Conservation (phyloP, 2,113 vertebrate species). For the Noctilio leporinus region DNA sequence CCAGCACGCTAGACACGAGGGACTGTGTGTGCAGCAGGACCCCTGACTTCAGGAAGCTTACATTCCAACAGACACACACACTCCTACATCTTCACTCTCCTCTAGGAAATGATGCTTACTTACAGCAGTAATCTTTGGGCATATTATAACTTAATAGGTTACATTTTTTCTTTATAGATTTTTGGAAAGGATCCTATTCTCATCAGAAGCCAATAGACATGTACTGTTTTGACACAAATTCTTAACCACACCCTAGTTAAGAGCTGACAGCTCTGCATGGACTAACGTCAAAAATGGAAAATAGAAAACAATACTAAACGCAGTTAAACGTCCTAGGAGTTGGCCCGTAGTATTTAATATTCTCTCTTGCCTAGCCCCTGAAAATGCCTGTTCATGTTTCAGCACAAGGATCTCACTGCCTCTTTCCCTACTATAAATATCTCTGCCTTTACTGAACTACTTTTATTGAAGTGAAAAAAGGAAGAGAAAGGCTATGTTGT, state of each 20-base stretch:
- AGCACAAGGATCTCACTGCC: background rate
- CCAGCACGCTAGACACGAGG: background rate
- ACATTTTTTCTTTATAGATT: background rate
- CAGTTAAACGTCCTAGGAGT: background rate
- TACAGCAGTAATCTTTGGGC: background rate
- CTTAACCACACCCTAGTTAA: background rate
- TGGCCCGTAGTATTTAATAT: background rate
- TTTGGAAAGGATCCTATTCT: background rate
- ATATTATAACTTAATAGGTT: background rate
- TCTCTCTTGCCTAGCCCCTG: background rate
- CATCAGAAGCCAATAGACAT: background rate
- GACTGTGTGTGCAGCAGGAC: too few relatives aligned
- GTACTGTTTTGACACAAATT: background rate
- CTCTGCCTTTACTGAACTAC: background rate
- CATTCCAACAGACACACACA: background rate
- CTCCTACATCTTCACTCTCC: background rate
- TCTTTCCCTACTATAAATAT: background rate
- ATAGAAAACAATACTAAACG: background rate
- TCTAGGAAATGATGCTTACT: background rate
- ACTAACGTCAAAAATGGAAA: background rate
- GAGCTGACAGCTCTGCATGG: background rate
- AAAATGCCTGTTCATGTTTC: background rate
- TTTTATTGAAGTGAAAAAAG: slow-evolving; percentile 18
- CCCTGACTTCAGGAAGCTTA: background rate
- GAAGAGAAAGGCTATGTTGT: background rate